A percentile compares a stretch with the other conserved stretches of the same genome.
These are phyloP conservation scores for Heliconius cydno DNA, from an alignment of 2,888 invertebrate species.

Conservation along the genomic window DNA sequence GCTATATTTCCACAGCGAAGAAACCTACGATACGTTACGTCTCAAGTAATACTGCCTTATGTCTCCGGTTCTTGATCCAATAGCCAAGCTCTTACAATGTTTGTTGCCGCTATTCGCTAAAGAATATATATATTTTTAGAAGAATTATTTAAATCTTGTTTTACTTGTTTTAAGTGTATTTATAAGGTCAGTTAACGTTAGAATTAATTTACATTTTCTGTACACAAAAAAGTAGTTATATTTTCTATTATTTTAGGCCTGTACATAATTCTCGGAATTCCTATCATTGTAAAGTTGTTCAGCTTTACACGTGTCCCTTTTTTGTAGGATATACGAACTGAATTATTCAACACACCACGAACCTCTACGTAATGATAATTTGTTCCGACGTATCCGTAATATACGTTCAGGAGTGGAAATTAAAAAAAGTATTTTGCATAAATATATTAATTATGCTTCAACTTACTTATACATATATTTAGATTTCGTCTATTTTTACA, in stretches of 20 bases:
- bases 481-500: neutral
- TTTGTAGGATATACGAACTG: conserved; percentile 48
- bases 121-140: neutral
- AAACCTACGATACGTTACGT: neutral
- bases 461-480: neutral
- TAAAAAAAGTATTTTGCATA: neutral
- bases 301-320: conserved; percentile 50
- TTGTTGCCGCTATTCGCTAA: neutral
- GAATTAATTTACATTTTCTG: neutral
- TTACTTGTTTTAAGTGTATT: neutral
- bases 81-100: neutral
- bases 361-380: conserved; percentile 47
- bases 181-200: neutral
- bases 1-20: too few species aligned
- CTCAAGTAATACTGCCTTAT: neutral
- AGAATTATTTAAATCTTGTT: neutral
- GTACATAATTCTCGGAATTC: conserved; percentile 7
- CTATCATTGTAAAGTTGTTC: conserved; percentile 37
- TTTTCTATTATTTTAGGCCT: conserved; percentile 18
- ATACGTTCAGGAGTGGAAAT: conserved; percentile 1
- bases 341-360: conserved; percentile 52
- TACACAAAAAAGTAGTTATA: neutral
- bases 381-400: conserved; percentile 47
- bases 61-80: neutral
- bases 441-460: neutral